Conservation (phyloP, 2,113 vertebrate species). For the Mohoua ochrocephala region DNA sequence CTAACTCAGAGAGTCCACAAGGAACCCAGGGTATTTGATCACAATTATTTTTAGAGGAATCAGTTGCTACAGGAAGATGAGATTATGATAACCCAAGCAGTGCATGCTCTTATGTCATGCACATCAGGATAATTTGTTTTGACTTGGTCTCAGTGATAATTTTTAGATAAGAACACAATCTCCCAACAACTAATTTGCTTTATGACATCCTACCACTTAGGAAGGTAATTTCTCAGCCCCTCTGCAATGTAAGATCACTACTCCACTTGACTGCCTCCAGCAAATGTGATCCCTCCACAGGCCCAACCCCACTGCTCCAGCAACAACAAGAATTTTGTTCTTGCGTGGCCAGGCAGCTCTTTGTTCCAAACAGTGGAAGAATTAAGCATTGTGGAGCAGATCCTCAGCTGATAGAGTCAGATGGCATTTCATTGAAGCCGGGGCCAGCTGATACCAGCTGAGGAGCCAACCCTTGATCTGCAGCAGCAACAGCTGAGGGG, state of each 20-base stretch:
- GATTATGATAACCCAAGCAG: neutral
- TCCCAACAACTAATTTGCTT: neutral
- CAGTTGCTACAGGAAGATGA: neutral
- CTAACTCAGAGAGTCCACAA: neutral
- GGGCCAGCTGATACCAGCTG: slow-evolving; percentile 16
- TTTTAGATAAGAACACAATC: neutral
- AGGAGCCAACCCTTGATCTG: neutral
- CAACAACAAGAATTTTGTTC: slow-evolving; percentile 26
- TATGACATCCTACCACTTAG: neutral
- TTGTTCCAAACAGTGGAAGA: slow-evolving; percentile 25
- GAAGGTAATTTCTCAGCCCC: neutral
- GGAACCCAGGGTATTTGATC: neutral
- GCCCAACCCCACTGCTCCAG: neutral
- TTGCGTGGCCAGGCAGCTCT: neutral
- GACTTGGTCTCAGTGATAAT: neutral
- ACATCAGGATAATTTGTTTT: slow-evolving; percentile 10
- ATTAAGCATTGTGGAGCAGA: slow-evolving; percentile 28
- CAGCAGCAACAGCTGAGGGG: neutral
- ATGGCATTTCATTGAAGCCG: neutral
- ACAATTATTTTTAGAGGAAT: neutral
- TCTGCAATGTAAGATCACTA: neutral
- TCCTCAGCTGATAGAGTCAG: slow-evolving; percentile 40
- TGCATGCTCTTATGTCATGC: neutral
- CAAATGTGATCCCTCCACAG: neutral
- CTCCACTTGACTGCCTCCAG: neutral